Conservation (phyloP, 2,113 vertebrate genomes). For the Ceyx melanurus region DNA sequence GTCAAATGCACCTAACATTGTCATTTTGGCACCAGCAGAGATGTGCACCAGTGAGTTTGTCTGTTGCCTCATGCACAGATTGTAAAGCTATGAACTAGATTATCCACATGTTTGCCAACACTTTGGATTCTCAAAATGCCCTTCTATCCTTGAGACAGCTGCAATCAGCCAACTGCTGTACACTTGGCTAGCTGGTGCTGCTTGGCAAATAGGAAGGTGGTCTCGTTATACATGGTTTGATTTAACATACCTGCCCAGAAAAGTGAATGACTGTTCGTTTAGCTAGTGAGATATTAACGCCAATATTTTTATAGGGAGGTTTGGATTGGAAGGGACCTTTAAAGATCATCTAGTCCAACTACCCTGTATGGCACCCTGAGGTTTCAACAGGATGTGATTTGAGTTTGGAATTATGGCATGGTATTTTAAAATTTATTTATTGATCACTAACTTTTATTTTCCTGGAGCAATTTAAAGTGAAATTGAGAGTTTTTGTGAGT, state of each 20-base stretch:
- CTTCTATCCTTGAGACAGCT: neutral
- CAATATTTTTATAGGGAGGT: too few species aligned
- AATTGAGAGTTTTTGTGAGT: neutral
- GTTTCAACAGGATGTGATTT: neutral
- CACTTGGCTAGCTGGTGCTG: neutral
- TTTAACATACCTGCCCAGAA: neutral
- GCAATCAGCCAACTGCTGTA: conserved; percentile 17
- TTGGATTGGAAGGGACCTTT: too few species aligned
- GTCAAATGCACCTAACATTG: fast-evolving
- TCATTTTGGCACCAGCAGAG: neutral
- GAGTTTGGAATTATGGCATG: neutral
- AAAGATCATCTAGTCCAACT: too few species aligned
- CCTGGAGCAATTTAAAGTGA: neutral
- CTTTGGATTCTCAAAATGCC: neutral
- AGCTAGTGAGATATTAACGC: neutral
- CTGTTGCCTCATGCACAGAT: neutral
- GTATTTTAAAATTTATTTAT: too few species aligned
- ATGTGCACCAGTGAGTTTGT: fast-evolving
- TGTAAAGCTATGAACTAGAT: neutral
- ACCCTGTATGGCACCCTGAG: too few species aligned
- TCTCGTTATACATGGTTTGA: neutral
- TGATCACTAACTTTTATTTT: too few species aligned
- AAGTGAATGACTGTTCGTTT: neutral
- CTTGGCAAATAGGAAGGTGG: neutral
- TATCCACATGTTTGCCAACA: neutral